phyloP scores from a whole-genome alignment of 2,113 vertebrate genomes.

The Toxotes jaculatrix region DNA sequence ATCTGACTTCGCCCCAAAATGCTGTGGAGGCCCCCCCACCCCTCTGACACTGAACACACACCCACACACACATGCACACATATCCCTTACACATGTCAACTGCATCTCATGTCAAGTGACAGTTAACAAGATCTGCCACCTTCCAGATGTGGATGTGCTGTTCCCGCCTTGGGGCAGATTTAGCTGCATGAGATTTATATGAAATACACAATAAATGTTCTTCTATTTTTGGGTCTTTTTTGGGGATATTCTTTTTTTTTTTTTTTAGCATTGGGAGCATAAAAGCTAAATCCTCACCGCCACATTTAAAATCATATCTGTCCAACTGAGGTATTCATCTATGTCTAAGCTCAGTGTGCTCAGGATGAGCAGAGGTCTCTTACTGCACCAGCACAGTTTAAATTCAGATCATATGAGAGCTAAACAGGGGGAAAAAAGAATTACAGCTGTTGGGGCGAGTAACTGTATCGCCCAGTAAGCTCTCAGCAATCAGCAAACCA shows the following conservation, averaged over 20 bases:
- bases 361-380: conserved; percentile 27
- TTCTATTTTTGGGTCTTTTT: conserved; percentile 24
- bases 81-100: conserved; percentile 65
- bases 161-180: conserved; percentile 51
- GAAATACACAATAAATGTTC: conserved; percentile 29
- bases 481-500: conserved; percentile 56
- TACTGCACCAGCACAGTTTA: conserved; percentile 13
- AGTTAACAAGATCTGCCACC: conserved; percentile 66
- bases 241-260: not conserved
- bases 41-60: not conserved
- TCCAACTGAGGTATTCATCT: not conserved
- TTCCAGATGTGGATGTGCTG: conserved; percentile 73
- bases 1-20: conserved; percentile 69
- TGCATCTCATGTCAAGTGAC: conserved; percentile 63
- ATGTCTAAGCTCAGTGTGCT: conserved; percentile 8
- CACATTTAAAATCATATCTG: conserved; percentile 10
- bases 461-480: conserved; percentile 48
- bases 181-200: conserved; percentile 35
- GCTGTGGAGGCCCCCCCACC: conserved; percentile 28
- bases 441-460: conserved; percentile 44
- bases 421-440: conserved; percentile 35
- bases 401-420: conserved; percentile 34
- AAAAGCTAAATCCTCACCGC: conserved; percentile 3
- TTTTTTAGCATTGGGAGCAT: not conserved
- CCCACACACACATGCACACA: conserved; percentile 1